Evolutionary conservation across 2,888 invertebrate genomes (phyloP).

Genomic region (Zhuqinia jingwanae): DNA sequence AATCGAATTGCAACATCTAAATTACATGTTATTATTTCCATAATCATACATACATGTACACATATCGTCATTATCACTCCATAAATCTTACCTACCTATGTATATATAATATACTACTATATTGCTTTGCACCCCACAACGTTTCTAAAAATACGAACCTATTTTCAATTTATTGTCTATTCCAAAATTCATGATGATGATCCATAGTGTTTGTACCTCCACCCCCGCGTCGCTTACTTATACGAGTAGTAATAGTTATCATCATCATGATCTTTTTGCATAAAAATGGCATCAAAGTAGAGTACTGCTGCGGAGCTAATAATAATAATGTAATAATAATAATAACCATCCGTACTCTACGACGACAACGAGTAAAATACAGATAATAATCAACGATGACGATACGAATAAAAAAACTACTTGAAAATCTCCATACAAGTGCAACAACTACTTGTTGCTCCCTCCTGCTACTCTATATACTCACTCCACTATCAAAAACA

Average conservation of each 20-base stretch:
- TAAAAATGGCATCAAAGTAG: neutral
- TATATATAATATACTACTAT: no score
- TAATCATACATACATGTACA: no score
- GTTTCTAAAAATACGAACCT: no score
- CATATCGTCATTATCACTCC: no score
- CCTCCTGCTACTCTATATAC: constrained; percentile 9
- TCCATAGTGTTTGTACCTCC: neutral
- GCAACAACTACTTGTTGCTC: constrained; percentile 8
- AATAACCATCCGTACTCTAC: no score
- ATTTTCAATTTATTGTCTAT: no score
- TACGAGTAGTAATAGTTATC: constrained; percentile 34
- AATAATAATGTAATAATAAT: constrained; percentile 43
- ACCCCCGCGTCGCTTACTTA: constrained; percentile 19
- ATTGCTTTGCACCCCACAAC: no score
- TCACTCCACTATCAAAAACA: neutral
- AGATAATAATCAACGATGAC: constrained; percentile 42
- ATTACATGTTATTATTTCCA: no score
- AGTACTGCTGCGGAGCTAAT: constrained; percentile 32
- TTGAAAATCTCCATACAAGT: neutral
- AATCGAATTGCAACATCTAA: no score
- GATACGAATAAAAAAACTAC: constrained; percentile 26
- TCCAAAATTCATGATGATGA: constrained; percentile 4
- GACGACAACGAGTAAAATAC: neutral
- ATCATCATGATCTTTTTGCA: constrained; percentile 29
- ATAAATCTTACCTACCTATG: neutral